phyloP scores from a whole-genome alignment of 2,797 vertebrate genomes.

The Calcarius lapponicus region DNA sequence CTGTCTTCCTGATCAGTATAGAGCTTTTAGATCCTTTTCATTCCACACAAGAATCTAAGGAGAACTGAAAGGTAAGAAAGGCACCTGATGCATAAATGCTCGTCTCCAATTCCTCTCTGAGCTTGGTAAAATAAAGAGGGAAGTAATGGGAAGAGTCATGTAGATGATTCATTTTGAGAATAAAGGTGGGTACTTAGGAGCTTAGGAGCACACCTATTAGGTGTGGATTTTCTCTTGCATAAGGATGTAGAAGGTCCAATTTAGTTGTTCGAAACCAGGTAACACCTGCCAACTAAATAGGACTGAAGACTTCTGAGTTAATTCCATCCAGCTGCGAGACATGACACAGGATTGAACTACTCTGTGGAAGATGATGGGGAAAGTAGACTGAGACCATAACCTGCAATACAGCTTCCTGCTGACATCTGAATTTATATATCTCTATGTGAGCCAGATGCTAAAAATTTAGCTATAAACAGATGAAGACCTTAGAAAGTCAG shows the following conservation, averaged over 20 bases:
- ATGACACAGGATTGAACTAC: not conserved
- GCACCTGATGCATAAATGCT: accelerated
- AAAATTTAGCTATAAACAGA: not conserved
- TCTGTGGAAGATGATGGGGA: not conserved
- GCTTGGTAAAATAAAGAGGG: not conserved
- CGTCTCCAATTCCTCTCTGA: not conserved
- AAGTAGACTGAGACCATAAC: not conserved
- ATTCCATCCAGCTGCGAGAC: not conserved
- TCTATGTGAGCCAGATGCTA: not conserved
- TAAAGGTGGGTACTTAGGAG: not conserved
- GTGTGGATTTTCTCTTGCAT: not conserved
- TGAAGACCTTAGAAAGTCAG: not conserved
- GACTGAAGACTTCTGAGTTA: not conserved
- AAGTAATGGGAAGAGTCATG: not conserved
- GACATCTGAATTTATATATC: not conserved
- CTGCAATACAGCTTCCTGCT: not conserved
- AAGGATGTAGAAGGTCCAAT: not conserved
- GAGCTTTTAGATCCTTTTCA: not conserved
- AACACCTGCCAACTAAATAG: not conserved
- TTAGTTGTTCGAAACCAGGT: not conserved
- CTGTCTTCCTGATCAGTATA: not conserved
- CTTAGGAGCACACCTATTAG: too few relatives aligned
- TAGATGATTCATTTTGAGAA: not conserved
- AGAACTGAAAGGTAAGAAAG: not conserved
- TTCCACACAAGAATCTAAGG: not conserved